phyloP scores from a whole-genome alignment of 2,113 vertebrate genomes.

The Grallaria varia region DNA sequence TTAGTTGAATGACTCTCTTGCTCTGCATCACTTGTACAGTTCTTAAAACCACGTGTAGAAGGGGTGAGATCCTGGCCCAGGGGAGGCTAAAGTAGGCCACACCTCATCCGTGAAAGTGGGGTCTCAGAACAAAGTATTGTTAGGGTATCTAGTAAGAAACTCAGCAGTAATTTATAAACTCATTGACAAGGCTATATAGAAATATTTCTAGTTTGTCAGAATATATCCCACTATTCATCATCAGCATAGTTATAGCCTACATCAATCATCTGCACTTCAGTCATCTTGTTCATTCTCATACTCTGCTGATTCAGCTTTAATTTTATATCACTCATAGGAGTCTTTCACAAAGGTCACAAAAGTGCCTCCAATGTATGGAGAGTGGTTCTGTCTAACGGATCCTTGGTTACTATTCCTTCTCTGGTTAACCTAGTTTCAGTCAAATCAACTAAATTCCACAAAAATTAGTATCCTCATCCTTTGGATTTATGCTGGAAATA shows the following conservation, averaged over 20 bases:
- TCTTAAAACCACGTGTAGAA: not conserved
- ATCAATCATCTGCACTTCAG: conserved; percentile 49
- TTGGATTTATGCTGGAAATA: not conserved
- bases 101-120: not conserved
- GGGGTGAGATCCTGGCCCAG: not conserved
- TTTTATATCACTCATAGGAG: not conserved
- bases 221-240: conserved; percentile 55
- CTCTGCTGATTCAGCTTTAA: conserved; percentile 51
- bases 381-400: not conserved
- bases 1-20: not conserved
- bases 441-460: not conserved
- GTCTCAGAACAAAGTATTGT: not conserved
- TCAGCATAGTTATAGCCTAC: conserved; percentile 45
- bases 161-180: conserved; percentile 41
- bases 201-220: conserved; percentile 51
- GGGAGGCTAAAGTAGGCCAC: not conserved
- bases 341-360: conserved; percentile 57
- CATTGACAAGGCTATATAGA: conserved; percentile 46
- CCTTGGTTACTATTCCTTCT: not conserved
- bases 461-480: not conserved
- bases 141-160: not conserved
- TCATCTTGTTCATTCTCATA: conserved; percentile 33
- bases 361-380: not conserved
- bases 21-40: not conserved
- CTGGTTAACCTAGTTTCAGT: not conserved